Percentiles rank a stretch among this genome's conserved stretches.
phyloP scores from a whole-genome alignment of 2,888 invertebrate species.

The Hemaris fuciformis region DNA sequence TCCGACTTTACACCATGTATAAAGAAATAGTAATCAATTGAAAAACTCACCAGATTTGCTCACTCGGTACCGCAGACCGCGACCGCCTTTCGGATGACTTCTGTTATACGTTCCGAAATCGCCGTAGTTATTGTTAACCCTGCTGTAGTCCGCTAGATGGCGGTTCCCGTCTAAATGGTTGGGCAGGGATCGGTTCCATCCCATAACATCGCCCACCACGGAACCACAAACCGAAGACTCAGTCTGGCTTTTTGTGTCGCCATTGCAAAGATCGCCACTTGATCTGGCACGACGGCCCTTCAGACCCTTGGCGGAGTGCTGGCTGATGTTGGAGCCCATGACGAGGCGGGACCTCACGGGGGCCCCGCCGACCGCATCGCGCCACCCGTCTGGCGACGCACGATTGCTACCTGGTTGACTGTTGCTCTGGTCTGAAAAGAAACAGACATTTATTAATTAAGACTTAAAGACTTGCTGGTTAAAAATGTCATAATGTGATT shows the following conservation, averaged over 20 bases:
- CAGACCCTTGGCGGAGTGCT: constrained; percentile 87
- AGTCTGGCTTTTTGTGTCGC: constrained; percentile 74
- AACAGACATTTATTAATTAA: too few species aligned
- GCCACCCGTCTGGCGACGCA: constrained; percentile 46
- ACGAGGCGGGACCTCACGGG: constrained; percentile 75
- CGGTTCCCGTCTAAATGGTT: constrained; percentile 86
- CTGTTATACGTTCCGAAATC: constrained; percentile 73
- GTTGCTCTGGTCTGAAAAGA: constrained; percentile 50
- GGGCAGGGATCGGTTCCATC: constrained; percentile 83
- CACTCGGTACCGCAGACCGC: constrained; percentile 71
- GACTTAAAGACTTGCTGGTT: too few species aligned
- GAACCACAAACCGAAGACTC: constrained; percentile 77
- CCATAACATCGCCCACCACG: constrained; percentile 76
- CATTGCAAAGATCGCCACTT: constrained; percentile 88
- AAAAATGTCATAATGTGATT: too few species aligned
- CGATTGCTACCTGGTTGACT: constrained; percentile 39
- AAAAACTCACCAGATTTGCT: constrained; percentile 70
- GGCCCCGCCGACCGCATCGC: constrained; percentile 72
- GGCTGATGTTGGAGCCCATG: constrained; percentile 91
- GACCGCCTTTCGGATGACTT: constrained; percentile 69
- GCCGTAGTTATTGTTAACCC: constrained; percentile 81
- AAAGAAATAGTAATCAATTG: background rate
- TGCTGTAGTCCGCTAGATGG: constrained; percentile 78
- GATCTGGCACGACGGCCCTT: constrained; percentile 87
- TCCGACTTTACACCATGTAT: too few species aligned